A percentile compares a stretch with the other conserved stretches of the same genome.
Conservation (phyloP, 2,797 vertebrate species). For the Myotis vivesi region DNA sequence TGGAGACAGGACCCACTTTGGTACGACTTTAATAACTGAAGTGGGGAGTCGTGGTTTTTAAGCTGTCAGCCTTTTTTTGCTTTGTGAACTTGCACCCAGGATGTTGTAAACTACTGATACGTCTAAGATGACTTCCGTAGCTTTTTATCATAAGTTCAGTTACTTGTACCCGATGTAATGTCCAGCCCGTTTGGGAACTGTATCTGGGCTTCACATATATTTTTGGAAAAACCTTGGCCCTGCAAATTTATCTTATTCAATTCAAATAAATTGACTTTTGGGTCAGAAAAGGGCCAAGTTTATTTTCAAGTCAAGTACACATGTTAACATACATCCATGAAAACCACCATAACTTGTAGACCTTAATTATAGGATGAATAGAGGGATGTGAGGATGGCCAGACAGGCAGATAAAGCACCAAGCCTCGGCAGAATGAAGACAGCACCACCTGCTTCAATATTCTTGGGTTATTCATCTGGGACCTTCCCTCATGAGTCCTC, state of each 20-base stretch:
- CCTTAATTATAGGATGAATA: not conserved
- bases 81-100: not conserved
- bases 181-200: not conserved
- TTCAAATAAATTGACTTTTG: not conserved
- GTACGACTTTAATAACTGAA: not conserved
- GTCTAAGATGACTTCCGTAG: not conserved
- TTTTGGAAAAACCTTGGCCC: not conserved
- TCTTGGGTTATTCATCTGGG: not conserved
- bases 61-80: not conserved
- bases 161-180: not conserved
- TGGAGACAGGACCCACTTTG: not conserved
- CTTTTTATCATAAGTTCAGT: not conserved
- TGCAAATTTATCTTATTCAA: not conserved
- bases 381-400: not conserved
- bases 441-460: not conserved
- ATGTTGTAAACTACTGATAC: not conserved
- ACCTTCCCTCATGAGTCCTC: not conserved
- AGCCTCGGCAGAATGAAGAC: not conserved
- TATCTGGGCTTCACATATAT: not conserved
- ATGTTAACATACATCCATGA: not conserved
- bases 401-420: not conserved
- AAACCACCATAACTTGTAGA: not conserved
- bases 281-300: not conserved
- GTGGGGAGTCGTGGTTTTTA: not conserved
- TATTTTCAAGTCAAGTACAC: not conserved